Evolutionary conservation across 2,888 invertebrate species (phyloP).

Genomic region (Drosophila colorata): DNA sequence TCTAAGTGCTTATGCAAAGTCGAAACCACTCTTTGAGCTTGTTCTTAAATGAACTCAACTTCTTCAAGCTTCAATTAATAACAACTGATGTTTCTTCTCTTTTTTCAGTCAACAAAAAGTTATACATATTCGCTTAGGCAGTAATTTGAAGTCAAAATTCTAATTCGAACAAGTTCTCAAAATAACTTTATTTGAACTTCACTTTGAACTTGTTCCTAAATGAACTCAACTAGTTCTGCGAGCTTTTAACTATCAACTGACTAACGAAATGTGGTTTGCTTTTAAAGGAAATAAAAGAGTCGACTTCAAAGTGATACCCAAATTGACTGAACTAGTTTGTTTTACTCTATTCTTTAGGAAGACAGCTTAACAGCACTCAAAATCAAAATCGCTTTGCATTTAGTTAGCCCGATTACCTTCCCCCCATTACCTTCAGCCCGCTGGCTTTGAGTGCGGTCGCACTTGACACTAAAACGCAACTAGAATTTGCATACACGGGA

Average conservation of each 20-base stretch:
- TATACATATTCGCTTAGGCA: too few relatives aligned
- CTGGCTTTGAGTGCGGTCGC: constrained; percentile 18
- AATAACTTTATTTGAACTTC: too few relatives aligned
- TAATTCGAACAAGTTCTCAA: too few relatives aligned
- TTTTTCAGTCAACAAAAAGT: too few relatives aligned
- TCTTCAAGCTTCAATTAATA: too few relatives aligned
- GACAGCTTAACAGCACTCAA: constrained; percentile 1
- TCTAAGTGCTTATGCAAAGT: too few relatives aligned
- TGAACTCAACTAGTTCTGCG: constrained; percentile 6
- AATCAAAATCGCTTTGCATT: constrained; percentile 50
- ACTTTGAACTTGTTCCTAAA: neutral
- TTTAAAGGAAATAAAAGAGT: too few relatives aligned
- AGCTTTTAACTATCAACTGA: neutral
- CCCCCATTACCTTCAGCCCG: constrained; percentile 21
- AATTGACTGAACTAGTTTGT: constrained; percentile 7
- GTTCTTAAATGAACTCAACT: too few relatives aligned
- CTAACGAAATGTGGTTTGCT: too few relatives aligned
- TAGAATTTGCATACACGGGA: constrained; percentile 41
- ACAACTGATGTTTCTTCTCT: too few relatives aligned
- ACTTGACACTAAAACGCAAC: constrained; percentile 58
- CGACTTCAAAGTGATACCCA: neutral
- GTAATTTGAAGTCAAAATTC: too few relatives aligned
- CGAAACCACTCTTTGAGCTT: too few relatives aligned
- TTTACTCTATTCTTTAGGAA: neutral
- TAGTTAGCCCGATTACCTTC: constrained; percentile 49